Conservation (phyloP, 2,888 invertebrate genomes). For the Ferrisia virgata region DNA sequence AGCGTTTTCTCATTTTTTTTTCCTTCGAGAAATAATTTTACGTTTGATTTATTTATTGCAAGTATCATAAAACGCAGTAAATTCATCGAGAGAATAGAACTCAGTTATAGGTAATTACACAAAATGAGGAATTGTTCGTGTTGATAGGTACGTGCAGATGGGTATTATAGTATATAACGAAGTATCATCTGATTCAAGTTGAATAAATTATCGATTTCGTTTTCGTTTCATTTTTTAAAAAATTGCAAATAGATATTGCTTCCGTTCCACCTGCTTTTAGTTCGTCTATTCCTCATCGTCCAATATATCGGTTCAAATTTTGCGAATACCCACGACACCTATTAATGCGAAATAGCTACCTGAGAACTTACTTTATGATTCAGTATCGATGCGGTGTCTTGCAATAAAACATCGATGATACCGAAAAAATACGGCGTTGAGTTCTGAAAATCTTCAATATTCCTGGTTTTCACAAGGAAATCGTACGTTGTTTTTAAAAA, state of each 20-base stretch:
- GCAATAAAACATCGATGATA: conserved; percentile 66
- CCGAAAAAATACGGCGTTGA: conserved; percentile 60
- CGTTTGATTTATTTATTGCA: background rate
- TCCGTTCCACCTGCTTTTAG: background rate
- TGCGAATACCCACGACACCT: background rate
- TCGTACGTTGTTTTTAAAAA: conserved; percentile 61
- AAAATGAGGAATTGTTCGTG: background rate
- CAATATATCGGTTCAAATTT: background rate
- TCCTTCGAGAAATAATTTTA: background rate
- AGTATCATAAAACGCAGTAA: background rate
- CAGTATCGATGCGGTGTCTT: conserved; percentile 65
- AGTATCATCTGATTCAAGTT: background rate
- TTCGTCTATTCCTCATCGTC: background rate
- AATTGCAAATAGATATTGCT: background rate
- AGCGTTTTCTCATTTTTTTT: too few relatives aligned
- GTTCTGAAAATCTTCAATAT: conserved; percentile 56
- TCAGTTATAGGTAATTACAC: background rate
- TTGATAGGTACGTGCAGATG: too few relatives aligned
- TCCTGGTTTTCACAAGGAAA: conserved; percentile 56
- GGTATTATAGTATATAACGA: background rate
- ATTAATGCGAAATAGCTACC: background rate
- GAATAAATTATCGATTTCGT: background rate
- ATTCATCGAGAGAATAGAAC: background rate
- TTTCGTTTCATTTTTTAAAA: background rate
- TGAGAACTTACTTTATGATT: conserved; percentile 65